Base-by-base conservation (phyloP, 2,888 invertebrate species). In the Erebia palarica region DNA sequence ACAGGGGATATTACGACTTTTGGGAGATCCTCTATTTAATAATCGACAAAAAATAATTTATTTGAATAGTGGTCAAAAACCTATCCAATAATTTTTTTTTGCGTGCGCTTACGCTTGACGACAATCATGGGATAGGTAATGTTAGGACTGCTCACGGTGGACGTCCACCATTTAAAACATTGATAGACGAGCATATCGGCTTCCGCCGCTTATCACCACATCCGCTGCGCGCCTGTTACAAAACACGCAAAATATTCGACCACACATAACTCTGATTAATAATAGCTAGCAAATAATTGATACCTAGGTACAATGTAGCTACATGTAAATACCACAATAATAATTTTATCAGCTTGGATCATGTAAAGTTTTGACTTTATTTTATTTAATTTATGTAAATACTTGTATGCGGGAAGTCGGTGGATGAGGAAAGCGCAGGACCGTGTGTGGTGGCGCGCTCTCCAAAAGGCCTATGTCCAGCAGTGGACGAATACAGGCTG, bases 171-270 rank as follows among this genome's bases (percentile, higher is more conserved):
- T 44, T 55, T 11, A 36, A 18, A 11, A 18, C 67, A 55, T 47
- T 59, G 75, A 77, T 77, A 76, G 76, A 75, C 67, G 58, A 44
- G 65, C 58, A 76, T 90, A 91, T 91, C 91, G 79, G 80, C 86
- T 86, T 91, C 91, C 91, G 87, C 84, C 81, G 78, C 80, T 85
- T 89, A 84, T 91, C 90, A 82, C 78, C 78, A 76, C 80, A 73
- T 81, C 78, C 72, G 77, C 76, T 78, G 82, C 83, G 83, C 88
- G 86, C 88, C 88, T 88, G 87, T 71, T 68, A 72, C 72, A 72
- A 75, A 74, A 75, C 64, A 75, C 74, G 75, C 77, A 73, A 75
- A 76, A 75, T 75, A 75, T 73, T 69, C 49, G 59, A 66, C 66
- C 14, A 44, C 42, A 66, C 58, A 58, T 16, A n/a, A 53, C 51